Conservation (phyloP, 2,113 vertebrate genomes). For the Petaurus breviceps region DNA sequence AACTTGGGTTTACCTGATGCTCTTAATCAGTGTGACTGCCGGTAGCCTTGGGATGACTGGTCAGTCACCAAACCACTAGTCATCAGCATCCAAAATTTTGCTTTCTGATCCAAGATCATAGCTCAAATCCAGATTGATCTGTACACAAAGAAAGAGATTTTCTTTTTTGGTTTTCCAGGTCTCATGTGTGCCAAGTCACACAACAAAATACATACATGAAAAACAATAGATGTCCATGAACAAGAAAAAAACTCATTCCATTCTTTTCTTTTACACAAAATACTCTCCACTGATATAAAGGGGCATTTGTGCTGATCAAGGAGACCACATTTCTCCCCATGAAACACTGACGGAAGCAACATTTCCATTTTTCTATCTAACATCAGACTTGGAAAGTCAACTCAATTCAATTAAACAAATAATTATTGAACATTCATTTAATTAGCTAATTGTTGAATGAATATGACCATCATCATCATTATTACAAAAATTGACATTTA, state of each 20-base stretch:
- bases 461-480: neutral
- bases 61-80: slow-evolving; percentile 31
- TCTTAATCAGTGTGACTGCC: neutral
- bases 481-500: neutral
- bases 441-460: neutral
- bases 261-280: slow-evolving; percentile 55
- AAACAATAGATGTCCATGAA: slow-evolving; percentile 44
- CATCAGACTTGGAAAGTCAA: neutral
- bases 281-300: slow-evolving; percentile 33
- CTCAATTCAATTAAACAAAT: neutral
- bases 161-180: slow-evolving; percentile 62
- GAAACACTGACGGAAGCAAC: neutral
- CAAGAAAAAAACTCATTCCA: neutral
- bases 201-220: slow-evolving; percentile 54
- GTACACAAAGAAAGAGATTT: slow-evolving; percentile 24
- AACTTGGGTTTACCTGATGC: slow-evolving; percentile 34
- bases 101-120: slow-evolving; percentile 58
- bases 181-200: slow-evolving; percentile 57
- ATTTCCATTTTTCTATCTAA: neutral
- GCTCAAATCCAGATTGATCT: neutral
- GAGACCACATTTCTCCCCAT: neutral
- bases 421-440: neutral
- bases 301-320: slow-evolving; percentile 22
- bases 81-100: slow-evolving; percentile 53
- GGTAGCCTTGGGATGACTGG: neutral